These are phyloP conservation scores for Siniperca scherzeri DNA, from an alignment of 2,797 vertebrate genomes.

Conservation along the genomic window DNA sequence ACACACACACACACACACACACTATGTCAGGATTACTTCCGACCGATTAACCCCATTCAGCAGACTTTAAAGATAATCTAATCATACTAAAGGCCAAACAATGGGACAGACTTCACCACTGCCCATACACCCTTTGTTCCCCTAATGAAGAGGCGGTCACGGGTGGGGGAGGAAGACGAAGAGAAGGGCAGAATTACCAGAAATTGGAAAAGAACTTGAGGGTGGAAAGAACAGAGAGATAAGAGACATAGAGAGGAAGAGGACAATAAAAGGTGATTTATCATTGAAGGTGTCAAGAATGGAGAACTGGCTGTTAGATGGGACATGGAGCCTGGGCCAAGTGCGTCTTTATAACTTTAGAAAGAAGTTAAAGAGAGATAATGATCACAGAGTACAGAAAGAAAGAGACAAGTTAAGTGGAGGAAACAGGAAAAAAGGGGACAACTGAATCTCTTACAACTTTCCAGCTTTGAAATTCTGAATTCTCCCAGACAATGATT, in stretches of 20 bases:
- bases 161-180: slow-evolving; percentile 42
- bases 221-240: slow-evolving; percentile 45
- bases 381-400: slow-evolving; percentile 3
- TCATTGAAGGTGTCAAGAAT: slow-evolving; percentile 60
- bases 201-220: slow-evolving; percentile 69
- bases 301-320: slow-evolving; percentile 34
- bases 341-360: slow-evolving; percentile 39
- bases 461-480: slow-evolving; percentile 17
- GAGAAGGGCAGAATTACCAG: slow-evolving; percentile 41
- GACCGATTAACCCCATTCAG: slow-evolving; percentile 86
- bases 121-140: slow-evolving; percentile 76
- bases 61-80: slow-evolving; percentile 85
- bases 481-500: background rate
- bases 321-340: slow-evolving; percentile 24
- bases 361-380: slow-evolving; percentile 20
- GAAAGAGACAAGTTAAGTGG: background rate
- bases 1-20: slow-evolving; percentile 59
- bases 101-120: slow-evolving; percentile 77
- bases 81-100: slow-evolving; percentile 86
- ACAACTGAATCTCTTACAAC: slow-evolving; percentile 3
- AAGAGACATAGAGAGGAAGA: slow-evolving; percentile 55
- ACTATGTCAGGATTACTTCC: slow-evolving; percentile 82
- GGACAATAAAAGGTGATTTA: slow-evolving; percentile 71
- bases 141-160: slow-evolving; percentile 80
- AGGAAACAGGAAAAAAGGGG: background rate